phyloP scores from a whole-genome alignment of 2,113 vertebrate genomes.

The Chrysemys picta region DNA sequence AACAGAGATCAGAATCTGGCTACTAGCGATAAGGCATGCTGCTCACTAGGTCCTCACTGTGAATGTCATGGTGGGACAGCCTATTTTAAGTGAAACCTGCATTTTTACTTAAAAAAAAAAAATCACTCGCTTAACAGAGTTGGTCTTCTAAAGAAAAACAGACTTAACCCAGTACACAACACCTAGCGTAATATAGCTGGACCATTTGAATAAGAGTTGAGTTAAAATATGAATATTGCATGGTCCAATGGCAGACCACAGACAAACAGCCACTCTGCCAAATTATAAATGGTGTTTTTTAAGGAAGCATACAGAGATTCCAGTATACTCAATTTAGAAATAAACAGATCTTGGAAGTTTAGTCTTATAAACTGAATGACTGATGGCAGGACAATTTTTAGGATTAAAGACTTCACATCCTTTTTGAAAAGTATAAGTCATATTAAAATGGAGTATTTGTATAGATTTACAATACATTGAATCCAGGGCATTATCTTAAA shows the following conservation, averaged over 20 bases:
- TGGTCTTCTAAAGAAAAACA: background rate
- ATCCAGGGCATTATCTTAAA: fast-evolving
- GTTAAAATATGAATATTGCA: background rate
- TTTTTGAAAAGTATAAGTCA: background rate
- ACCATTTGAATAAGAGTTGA: background rate
- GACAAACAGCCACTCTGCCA: background rate
- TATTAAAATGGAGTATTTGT: background rate
- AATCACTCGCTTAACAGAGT: background rate
- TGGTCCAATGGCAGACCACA: background rate
- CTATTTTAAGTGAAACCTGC: background rate
- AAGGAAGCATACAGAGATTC: background rate
- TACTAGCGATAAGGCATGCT: background rate
- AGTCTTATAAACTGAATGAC: background rate
- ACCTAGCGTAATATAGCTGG: fast-evolving
- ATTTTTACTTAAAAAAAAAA: background rate
- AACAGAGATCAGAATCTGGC: background rate
- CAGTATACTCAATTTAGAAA: background rate
- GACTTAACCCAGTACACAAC: background rate
- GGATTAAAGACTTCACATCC: fast-evolving
- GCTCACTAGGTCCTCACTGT: background rate
- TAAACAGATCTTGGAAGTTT: background rate
- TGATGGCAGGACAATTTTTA: background rate
- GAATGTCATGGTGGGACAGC: background rate
- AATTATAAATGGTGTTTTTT: background rate
- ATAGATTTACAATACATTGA: background rate